phyloP scores from a whole-genome alignment of 2,888 invertebrate species.

The Volucella zonaria region DNA sequence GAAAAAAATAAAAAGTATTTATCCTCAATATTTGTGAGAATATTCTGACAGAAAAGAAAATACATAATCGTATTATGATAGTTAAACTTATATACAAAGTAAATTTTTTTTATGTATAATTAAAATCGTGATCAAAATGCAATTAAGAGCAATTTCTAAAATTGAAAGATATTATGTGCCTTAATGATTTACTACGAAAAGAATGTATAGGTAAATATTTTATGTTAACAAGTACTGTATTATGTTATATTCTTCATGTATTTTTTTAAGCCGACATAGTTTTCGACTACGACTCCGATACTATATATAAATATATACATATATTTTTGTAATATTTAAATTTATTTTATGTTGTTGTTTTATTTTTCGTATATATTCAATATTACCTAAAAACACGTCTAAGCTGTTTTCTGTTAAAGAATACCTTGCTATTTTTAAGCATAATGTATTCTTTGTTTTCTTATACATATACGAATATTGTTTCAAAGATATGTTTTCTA shows the following conservation, averaged over 20 bases:
- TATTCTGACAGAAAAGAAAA: constrained; percentile 23
- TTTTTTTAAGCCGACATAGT: constrained; percentile 29
- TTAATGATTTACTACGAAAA: constrained; percentile 66
- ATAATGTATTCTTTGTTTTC: too few species aligned
- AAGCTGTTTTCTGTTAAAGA: constrained; percentile 48
- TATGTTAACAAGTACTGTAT: constrained; percentile 44
- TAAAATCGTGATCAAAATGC: constrained; percentile 67
- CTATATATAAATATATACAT: constrained; percentile 35
- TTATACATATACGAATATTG: constrained; percentile 28
- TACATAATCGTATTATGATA: constrained; percentile 31
- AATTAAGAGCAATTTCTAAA: constrained; percentile 69
- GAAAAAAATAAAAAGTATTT: constrained; percentile 33
- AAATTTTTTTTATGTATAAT: constrained; percentile 15
- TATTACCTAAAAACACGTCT: constrained; percentile 37
- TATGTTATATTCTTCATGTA: constrained; percentile 55
- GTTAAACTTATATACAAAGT: constrained; percentile 31
- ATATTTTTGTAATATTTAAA: constrained; percentile 6
- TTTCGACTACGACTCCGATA: constrained; percentile 44
- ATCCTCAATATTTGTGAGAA: constrained; percentile 33
- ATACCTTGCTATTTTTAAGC: constrained; percentile 31
- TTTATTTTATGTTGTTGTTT: constrained; percentile 18
- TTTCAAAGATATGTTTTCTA: constrained; percentile 15
- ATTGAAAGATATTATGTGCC: constrained; percentile 72
- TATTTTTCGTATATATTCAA: constrained; percentile 52
- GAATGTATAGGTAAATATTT: constrained; percentile 50